These are phyloP conservation scores for Idaea biselata DNA, from an alignment of 2,888 invertebrate genomes.

Conservation along the genomic window DNA sequence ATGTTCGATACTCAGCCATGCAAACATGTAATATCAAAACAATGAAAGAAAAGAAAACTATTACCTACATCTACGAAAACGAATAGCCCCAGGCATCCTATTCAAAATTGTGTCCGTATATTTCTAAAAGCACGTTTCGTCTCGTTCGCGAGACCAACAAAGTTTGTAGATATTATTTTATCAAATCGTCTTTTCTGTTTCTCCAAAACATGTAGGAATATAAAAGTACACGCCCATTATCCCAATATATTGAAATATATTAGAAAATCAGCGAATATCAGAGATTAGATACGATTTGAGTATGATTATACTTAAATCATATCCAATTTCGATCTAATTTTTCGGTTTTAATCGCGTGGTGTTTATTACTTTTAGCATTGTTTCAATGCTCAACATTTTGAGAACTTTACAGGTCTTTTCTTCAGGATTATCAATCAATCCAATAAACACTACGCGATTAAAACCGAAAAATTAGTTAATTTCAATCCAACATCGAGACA, in stretches of 20 bases:
- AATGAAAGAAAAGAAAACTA: conserved; percentile 6
- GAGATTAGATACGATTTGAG: too few species aligned
- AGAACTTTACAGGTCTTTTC: too few species aligned
- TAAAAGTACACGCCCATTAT: not conserved
- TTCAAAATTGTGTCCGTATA: conserved; percentile 57
- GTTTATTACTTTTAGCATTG: too few species aligned
- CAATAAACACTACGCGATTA: too few species aligned
- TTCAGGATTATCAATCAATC: too few species aligned
- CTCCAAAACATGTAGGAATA: conserved; percentile 32
- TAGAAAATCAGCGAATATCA: not conserved
- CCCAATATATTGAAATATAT: not conserved
- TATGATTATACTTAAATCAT: too few species aligned
- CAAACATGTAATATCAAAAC: not conserved
- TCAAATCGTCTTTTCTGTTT: conserved; percentile 60
- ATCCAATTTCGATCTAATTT: too few species aligned
- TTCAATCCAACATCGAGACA: too few species aligned
- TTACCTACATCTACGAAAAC: not conserved
- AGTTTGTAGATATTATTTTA: conserved; percentile 61
- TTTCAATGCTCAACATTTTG: too few species aligned
- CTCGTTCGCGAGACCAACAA: conserved; percentile 49
- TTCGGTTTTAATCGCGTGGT: too few species aligned
- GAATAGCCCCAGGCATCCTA: conserved; percentile 47
- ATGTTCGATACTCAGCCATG: not conserved
- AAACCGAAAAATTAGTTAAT: too few species aligned
- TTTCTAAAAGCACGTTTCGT: conserved; percentile 56